Evolutionary conservation across 2,113 vertebrate genomes (phyloP).

Genomic region (Caretta caretta): DNA sequence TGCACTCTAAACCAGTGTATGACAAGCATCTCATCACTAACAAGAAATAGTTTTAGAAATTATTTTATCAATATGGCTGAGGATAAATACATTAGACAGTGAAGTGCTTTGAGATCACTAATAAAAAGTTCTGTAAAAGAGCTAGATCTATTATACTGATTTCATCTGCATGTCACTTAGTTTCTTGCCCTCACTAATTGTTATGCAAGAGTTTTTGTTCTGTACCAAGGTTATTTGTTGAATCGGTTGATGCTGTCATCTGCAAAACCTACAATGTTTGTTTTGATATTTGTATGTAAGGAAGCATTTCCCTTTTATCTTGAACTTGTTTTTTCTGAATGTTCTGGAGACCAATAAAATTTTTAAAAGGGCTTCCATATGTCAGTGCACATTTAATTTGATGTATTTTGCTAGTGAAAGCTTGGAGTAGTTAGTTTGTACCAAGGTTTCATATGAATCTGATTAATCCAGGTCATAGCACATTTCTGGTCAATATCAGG

Average conservation of each 20-base stretch:
- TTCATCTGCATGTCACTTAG: neutral
- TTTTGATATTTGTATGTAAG: neutral
- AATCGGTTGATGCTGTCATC: neutral
- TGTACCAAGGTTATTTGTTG: neutral
- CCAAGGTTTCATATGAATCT: slow-evolving; percentile 16
- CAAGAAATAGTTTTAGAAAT: neutral
- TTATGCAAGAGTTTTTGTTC: neutral
- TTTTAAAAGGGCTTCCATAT: neutral
- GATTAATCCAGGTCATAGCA: slow-evolving; percentile 18
- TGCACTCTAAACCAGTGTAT: fast-evolving
- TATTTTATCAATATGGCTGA: neutral
- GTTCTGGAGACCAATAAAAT: neutral
- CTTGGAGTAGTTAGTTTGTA: neutral
- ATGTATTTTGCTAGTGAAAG: slow-evolving; percentile 7
- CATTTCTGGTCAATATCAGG: slow-evolving; percentile 15
- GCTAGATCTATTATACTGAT: neutral
- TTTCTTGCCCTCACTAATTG: neutral
- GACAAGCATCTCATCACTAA: fast-evolving
- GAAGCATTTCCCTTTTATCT: neutral
- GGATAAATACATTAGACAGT: no score
- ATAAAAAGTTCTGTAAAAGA: no score
- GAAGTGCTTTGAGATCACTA: no score
- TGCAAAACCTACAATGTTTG: neutral
- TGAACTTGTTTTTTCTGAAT: neutral
- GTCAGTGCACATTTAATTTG: neutral